phyloP scores from a whole-genome alignment of 2,888 invertebrate species.

The Caenorhabditis afra region DNA sequence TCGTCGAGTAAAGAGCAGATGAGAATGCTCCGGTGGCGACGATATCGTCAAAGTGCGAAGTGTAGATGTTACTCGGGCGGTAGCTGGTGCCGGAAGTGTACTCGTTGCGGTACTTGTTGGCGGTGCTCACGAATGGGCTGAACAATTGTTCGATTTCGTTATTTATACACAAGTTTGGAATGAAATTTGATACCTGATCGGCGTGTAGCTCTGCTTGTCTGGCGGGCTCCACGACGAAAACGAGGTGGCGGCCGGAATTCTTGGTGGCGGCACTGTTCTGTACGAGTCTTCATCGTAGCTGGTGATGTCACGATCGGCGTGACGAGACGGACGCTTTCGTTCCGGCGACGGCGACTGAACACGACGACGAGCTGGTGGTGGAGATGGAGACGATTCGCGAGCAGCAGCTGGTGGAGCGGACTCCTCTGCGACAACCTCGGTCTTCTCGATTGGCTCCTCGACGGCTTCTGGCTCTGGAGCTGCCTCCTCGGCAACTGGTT shows the following conservation, averaged over 20 bases:
- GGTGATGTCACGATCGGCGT: constrained; percentile 68
- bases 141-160: constrained; percentile 7
- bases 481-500: constrained; percentile 60
- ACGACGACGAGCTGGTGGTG: constrained; percentile 71
- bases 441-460: constrained; percentile 55
- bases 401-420: constrained; percentile 56
- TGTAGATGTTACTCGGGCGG: constrained; percentile 76
- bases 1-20: constrained; percentile 77
- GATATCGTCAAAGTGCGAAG: constrained; percentile 78
- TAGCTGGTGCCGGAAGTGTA: constrained; percentile 69
- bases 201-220: constrained; percentile 77
- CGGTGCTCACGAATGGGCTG: constrained; percentile 71
- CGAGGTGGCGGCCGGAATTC: constrained; percentile 76
- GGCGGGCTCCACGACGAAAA: constrained; percentile 79
- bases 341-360: constrained; percentile 70
- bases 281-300: constrained; percentile 76
- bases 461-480: constrained; percentile 57
- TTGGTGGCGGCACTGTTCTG: constrained; percentile 74
- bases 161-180: background rate
- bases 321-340: constrained; percentile 57
- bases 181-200: constrained; percentile 66
- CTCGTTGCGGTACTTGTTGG: constrained; percentile 78
- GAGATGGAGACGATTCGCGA: constrained; percentile 67
- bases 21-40: constrained; percentile 79
- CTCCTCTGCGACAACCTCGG: constrained; percentile 50